Evolutionary conservation across 2,113 vertebrate genomes (phyloP), one percentile per base, ranked within the genome.

Genomic region (Pungitius pungitius): DNA sequence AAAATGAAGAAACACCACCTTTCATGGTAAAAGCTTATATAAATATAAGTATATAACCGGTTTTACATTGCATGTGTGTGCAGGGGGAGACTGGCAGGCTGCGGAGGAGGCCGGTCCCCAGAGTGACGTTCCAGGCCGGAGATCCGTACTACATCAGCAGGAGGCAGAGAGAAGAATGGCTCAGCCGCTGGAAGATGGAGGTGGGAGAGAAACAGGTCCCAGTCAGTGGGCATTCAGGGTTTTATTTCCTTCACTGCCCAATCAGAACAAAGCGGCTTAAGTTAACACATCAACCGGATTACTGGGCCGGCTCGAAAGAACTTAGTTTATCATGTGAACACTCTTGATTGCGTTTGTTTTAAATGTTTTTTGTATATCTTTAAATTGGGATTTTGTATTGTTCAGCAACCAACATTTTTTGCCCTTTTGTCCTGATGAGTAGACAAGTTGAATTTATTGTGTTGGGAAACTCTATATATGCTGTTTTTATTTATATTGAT

Each of bases 121-220:
- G 97, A 71, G 95, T 95, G 90, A 97, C 97, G 81, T 99, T 96
- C 94, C 97, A 99, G 92, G 97, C 97, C 0, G 97, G 97, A 80
- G 97, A 99, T 89, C 97, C 97, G 12, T 99, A 95, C 93, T 96
- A 97, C 93, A 95, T 98, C 94, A 99, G 96, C 95, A 96, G 96
- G 92, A 94, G 96, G 90, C 97, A 97, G 90, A 93, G 93, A 81
- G 97, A 99, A 63, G 97, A 99, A 93, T 96, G 94, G 96, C 94
- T 98, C 89, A 96, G 95, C 15, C 94, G 93, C 81, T 99, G 96
- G 96, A 98, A 96, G 88, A 94, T 96, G 84, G 96, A 98, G 97
- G 97, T 97, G 93, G 94, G 95, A 89, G 84, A 84, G 81, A 85
- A 81, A 79, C 39, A 86, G 52, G 73, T 74, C 77, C 79, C 39